These are phyloP conservation scores for Chymomyza amoena DNA, from an alignment of 2,888 invertebrate genomes.

Conservation along the genomic window DNA sequence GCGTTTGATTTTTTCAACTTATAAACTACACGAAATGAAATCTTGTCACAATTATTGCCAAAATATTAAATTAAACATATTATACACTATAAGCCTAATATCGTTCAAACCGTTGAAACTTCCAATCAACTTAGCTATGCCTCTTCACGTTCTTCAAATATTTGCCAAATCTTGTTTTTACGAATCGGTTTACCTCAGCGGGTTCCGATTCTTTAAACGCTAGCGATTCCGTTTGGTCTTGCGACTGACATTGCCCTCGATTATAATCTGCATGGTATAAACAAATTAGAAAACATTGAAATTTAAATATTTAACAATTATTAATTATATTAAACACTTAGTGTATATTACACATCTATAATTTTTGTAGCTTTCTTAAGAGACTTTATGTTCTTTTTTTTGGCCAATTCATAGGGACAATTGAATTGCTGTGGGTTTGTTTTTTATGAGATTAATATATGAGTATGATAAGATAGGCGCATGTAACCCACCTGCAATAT, in stretches of 20 bases:
- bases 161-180: conserved; percentile 17
- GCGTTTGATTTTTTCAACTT: background rate
- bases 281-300: conserved; percentile 11
- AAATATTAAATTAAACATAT: background rate
- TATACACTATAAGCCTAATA: background rate
- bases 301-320: background rate
- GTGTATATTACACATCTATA: background rate
- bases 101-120: background rate
- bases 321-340: too few species aligned
- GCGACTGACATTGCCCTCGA: conserved; percentile 79
- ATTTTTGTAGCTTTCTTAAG: background rate
- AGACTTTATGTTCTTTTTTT: background rate
- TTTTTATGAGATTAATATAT: conserved; percentile 9
- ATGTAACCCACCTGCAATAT: conserved; percentile 85
- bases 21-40: background rate
- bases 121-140: background rate
- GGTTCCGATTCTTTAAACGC: conserved; percentile 76
- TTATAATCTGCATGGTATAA: conserved; percentile 72
- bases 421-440: conserved; percentile 50
- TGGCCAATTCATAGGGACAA: conserved; percentile 38
- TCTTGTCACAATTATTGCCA: background rate
- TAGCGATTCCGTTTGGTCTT: conserved; percentile 79
- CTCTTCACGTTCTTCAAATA: background rate
- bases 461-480: conserved; percentile 6
- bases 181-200: conserved; percentile 75